A percentile compares a stretch with the other conserved stretches of the same genome.
Evolutionary conservation across 2,113 vertebrate species (phyloP).

Genomic region (Myanophis thanlyinensis): DNA sequence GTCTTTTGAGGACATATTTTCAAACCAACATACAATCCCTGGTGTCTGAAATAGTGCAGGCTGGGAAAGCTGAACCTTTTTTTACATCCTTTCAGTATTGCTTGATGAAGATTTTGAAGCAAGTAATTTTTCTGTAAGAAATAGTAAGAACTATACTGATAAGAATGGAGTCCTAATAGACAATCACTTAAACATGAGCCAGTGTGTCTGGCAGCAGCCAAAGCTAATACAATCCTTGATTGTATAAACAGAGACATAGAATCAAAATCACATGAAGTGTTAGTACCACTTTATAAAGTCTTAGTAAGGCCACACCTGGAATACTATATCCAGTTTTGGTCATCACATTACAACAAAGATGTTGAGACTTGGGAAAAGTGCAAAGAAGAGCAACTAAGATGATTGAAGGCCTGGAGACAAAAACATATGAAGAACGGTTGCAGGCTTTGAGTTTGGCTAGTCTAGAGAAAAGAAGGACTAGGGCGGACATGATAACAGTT

Average conservation of each 20-base stretch:
- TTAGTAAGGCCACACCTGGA: neutral
- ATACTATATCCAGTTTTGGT: neutral
- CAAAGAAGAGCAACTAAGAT: neutral
- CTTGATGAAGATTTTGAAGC: neutral
- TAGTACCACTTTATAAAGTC: neutral
- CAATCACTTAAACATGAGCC: no score
- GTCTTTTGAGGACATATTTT: neutral
- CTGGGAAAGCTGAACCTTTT: neutral
- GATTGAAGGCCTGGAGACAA: neutral
- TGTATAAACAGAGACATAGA: no score
- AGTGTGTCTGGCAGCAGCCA: no score
- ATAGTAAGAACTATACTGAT: neutral
- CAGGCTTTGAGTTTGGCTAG: neutral
- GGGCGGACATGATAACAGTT: neutral
- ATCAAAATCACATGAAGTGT: no score
- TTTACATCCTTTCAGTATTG: neutral
- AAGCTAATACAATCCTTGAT: no score
- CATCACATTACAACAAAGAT: neutral
- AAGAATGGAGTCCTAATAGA: neutral
- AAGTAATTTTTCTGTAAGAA: neutral
- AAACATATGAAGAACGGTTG: neutral
- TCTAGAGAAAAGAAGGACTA: neutral
- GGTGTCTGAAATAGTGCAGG: neutral
- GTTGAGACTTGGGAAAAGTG: neutral
- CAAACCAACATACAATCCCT: neutral